Evolutionary conservation across 2,888 invertebrate genomes (phyloP).

Genomic region (Rhingia rostrata): DNA sequence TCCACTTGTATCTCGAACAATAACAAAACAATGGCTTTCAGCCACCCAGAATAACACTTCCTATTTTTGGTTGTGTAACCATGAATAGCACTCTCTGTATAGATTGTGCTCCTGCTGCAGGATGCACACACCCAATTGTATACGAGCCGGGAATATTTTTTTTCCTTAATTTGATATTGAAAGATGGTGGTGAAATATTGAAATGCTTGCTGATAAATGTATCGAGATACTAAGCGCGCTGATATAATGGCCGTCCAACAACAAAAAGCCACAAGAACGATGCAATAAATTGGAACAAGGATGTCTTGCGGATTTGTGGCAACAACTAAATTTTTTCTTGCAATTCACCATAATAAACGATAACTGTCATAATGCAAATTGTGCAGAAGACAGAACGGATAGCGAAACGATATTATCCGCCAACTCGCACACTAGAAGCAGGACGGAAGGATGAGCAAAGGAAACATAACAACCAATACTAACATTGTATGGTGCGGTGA

Average conservation of each 20-base stretch:
- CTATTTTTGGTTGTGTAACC: background rate
- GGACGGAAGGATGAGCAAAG: background rate
- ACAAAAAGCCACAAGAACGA: conserved; percentile 2
- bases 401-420: conserved; percentile 31
- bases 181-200: conserved; percentile 1
- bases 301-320: conserved; percentile 46
- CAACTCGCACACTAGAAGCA: background rate
- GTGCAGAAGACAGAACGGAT: conserved; percentile 44
- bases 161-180: conserved; percentile 3
- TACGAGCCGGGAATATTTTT: background rate
- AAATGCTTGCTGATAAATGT: conserved; percentile 16
- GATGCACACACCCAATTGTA: background rate
- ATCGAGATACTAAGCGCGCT: background rate
- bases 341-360: conserved; percentile 63
- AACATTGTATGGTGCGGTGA: conserved; percentile 7
- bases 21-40: conserved; percentile 3
- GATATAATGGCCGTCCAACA: background rate
- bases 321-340: conserved; percentile 37
- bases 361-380: conserved; percentile 67
- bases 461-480: conserved; percentile 40
- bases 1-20: conserved; percentile 26
- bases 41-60: background rate
- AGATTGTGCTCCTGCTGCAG: background rate
- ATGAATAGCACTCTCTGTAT: background rate
- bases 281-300: conserved; percentile 30